A percentile compares a stretch with the other conserved stretches of the same genome.
Evolutionary conservation across 1,140 invertebrate species (phyloP).

Genomic region (Branchinecta lynchi): DNA sequence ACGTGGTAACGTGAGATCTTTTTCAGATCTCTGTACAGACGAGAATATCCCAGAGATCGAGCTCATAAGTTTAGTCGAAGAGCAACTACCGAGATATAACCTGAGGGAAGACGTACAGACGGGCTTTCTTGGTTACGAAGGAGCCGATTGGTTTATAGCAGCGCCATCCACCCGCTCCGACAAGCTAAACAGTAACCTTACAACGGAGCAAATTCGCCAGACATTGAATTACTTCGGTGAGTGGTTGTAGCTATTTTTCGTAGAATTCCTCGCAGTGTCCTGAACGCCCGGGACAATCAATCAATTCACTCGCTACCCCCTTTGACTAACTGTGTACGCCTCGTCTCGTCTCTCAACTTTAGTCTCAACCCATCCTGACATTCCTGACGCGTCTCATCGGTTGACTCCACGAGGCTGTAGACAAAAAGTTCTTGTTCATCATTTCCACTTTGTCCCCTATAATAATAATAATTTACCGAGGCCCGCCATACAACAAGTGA

Average conservation of each 20-base stretch:
- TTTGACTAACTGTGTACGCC: no score
- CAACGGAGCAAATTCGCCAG: constrained; percentile 84
- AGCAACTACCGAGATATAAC: constrained; percentile 86
- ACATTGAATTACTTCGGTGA: constrained; percentile 95
- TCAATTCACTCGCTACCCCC: no score
- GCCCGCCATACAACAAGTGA: no score
- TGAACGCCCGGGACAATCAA: no score
- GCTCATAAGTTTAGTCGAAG: constrained; percentile 81
- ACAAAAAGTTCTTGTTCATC: no score
- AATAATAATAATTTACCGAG: no score
- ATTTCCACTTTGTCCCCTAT: no score
- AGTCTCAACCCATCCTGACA: no score
- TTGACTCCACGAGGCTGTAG: no score
- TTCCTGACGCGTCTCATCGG: no score
- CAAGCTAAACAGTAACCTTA: constrained; percentile 56
- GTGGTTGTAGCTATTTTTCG: constrained; percentile 33
- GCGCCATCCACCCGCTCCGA: constrained; percentile 48
- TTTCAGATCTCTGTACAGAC: constrained; percentile 67
- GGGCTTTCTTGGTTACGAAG: constrained; percentile 79
- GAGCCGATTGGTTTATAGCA: constrained; percentile 84
- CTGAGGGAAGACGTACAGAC: constrained; percentile 83
- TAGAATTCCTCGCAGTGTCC: not conserved
- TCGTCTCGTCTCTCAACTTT: no score
- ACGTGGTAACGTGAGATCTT: constrained; percentile 22
- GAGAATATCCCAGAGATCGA: constrained; percentile 78